Percentiles rank a stretch among this genome's conserved stretches.
Conservation (phyloP, 2,113 vertebrate species). For the Pygathrix nemaeus region DNA sequence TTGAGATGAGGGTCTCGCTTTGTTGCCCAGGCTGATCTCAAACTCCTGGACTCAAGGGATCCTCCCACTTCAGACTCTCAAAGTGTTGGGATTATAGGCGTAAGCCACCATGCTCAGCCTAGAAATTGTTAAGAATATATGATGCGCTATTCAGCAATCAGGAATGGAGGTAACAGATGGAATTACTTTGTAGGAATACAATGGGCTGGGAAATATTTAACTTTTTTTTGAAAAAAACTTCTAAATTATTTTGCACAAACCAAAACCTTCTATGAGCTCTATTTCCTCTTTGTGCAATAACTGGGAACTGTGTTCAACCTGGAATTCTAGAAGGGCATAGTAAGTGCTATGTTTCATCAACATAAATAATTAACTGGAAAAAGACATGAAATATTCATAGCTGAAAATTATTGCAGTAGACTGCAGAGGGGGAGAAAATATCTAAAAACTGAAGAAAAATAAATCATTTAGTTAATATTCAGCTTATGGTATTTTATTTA, state of each 20-base stretch:
- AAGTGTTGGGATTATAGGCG: too few relatives aligned
- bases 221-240: not conserved
- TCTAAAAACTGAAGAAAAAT: conserved; percentile 68
- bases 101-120: too few relatives aligned
- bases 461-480: conserved; percentile 77
- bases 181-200: conserved; percentile 7
- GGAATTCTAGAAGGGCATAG: conserved; percentile 72
- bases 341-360: conserved; percentile 75
- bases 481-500: conserved; percentile 58
- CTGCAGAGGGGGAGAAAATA: conserved; percentile 60
- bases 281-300: conserved; percentile 43
- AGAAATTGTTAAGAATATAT: not conserved
- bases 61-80: too few relatives aligned
- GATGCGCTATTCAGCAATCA: not conserved
- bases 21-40: too few relatives aligned
- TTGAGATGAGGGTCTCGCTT: too few relatives aligned
- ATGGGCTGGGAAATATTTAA: not conserved
- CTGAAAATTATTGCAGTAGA: conserved; percentile 82
- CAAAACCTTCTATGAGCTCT: conserved; percentile 25
- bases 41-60: too few relatives aligned
- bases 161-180: not conserved
- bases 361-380: conserved; percentile 84
- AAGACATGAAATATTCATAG: conserved; percentile 83
- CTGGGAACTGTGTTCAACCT: conserved; percentile 68
- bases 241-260: not conserved